Base-by-base conservation (phyloP, 35 echinoderm and acorn worm species). In the Strongylocentrotus purpuratus region DNA sequence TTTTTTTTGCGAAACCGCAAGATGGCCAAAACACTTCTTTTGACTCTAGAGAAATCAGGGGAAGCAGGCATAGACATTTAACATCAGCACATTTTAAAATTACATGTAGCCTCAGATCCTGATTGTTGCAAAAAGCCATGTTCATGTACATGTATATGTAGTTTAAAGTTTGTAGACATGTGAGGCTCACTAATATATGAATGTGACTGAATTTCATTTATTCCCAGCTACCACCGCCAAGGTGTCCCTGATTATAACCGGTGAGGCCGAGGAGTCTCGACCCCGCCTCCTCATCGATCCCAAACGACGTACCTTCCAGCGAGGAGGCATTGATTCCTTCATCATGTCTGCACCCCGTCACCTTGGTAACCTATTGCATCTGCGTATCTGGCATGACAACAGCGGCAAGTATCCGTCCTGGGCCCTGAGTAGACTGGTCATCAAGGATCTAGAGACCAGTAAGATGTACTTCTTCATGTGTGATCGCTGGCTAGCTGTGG, bases 381-480 rank as follows among this genome's bases (percentile, higher is more conserved):
- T 99, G 10, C 94, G 98, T 50, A 94, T 99, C 60, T 99, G 98
- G 98, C 98, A 99, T 86, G 95, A 99, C 90, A 99, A 97, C 94
- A 94, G 93, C n/a, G 98, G 98, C 33, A 97, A 99, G 87, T 46
- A 92, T 48, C 92, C 96, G 1, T 94, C 90, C 48, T 99, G 98
- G 98, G 96, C 95, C 47, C 95, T 99, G 85, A 99, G 96, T 86
- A 94, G 98, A 46, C 78, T 99, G 48, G 95, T 97, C 15, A 96
- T 99, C 18, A 99, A 97, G 60, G 96, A 99, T 33, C 70, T 99
- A 33, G 94, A 97, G 87, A 97, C 59, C 3, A 78, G 96, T 60
- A 94, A 94, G 52, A 94, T 94, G 92, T 99, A 95, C 85, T 99
- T 95, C 94, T 97, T 99, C 86, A 99, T 99, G 98, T 95, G 97